Evolutionary conservation across 1,140 invertebrate genomes (phyloP), one percentile per base, ranked within the genome.

Genomic region (Limonius californicus): DNA sequence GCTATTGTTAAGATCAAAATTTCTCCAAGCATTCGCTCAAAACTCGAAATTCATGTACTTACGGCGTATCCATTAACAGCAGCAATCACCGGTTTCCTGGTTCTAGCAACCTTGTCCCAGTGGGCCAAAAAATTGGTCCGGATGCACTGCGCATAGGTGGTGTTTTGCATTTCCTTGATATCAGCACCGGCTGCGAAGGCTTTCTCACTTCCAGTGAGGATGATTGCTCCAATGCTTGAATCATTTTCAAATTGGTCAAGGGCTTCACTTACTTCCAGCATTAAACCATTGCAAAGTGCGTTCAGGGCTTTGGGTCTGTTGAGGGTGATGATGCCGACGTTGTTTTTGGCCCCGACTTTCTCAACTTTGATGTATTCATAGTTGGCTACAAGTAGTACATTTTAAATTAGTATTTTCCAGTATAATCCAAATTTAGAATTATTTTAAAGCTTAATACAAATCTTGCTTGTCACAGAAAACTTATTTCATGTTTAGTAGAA

Each of bases 21-120:
- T n/a, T n/a, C n/a, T n/a, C n/a, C n/a, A n/a, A n/a, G n/a, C n/a
- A n/a, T n/a, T n/a, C n/a, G n/a, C n/a, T n/a, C n/a, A n/a, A n/a
- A n/a, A n/a, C n/a, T n/a, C n/a, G n/a, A n/a, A n/a, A n/a, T n/a
- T n/a, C n/a, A n/a, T 3, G 16, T 66, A 83, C 86, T 86, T 82
- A 97, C 91, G 71, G 94, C 94, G 81, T 92, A 99, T 58, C 97
- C 97, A 81, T 99, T 99, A 2, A 99, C 97, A 61, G 97, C 97
- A 60, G 97, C 97, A 72, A 99, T 97, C n/a, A 97, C 80, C 14
- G 97, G 97, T 75, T 99, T 99, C 42, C 80, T 85, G 50, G 85
- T 87, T 61, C 84, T 80, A 2, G 87, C 78, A 20, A 99, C 79
- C 50, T 82, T 76, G 58, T 88, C 85, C 96, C 96, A 99, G 59